A percentile compares a stretch with the other conserved stretches of the same genome.
Evolutionary conservation across 2,113 vertebrate genomes (phyloP).

Genomic region (Pomatorhinus ruficollis): DNA sequence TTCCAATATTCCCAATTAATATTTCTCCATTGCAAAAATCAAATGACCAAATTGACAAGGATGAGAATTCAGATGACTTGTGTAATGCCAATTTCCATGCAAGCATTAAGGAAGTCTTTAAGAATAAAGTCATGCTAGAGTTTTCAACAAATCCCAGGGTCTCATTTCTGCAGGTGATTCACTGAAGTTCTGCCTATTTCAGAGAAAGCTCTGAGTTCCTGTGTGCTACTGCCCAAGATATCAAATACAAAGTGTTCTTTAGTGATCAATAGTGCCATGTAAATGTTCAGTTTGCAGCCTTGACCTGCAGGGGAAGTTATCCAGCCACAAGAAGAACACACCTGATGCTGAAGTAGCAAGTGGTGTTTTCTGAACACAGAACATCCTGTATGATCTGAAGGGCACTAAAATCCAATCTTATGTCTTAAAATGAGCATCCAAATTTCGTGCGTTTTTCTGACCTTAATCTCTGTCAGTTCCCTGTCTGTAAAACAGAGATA

Average conservation of each 20-base stretch:
- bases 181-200: not conserved
- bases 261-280: fast-evolving
- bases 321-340: not conserved
- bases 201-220: not conserved
- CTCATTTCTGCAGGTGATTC: not conserved
- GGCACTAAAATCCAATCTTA: not conserved
- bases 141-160: not conserved
- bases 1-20: not conserved
- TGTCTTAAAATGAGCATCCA: not conserved
- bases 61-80: not conserved
- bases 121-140: not conserved
- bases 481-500: conserved; percentile 46
- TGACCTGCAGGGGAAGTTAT: not conserved
- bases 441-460: conserved; percentile 29
- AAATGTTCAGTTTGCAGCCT: not conserved
- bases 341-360: not conserved
- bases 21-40: not conserved
- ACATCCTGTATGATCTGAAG: not conserved
- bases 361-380: not conserved
- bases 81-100: not conserved
- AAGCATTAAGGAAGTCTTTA: not conserved
- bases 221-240: not conserved
- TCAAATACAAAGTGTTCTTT: not conserved
- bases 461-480: conserved; percentile 41
- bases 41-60: not conserved